phyloP scores from a whole-genome alignment of 2,113 vertebrate species.

The Dendrocopos noguchii region DNA sequence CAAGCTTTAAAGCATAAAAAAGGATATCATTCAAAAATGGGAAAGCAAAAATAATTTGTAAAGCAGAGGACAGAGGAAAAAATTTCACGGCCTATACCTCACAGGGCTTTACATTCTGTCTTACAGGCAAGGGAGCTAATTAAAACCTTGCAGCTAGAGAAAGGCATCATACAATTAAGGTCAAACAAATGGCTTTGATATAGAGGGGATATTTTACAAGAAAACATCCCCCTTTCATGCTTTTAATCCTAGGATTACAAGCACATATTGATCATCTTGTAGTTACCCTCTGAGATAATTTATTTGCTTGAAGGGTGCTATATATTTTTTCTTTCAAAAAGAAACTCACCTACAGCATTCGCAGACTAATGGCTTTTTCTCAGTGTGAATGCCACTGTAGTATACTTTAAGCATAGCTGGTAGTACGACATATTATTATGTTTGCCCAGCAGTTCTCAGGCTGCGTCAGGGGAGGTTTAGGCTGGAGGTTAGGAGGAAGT shows the following conservation, averaged over 20 bases:
- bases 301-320: not conserved
- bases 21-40: not conserved
- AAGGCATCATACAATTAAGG: not conserved
- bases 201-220: not conserved
- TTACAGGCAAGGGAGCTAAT: conserved; percentile 6
- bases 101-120: not conserved
- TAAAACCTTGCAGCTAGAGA: conserved; percentile 2
- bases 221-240: not conserved
- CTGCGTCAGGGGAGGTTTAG: too few species aligned
- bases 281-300: not conserved
- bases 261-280: not conserved
- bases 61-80: not conserved
- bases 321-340: not conserved
- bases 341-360: not conserved
- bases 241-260: conserved; percentile 20
- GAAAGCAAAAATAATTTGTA: not conserved
- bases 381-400: not conserved
- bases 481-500: too few species aligned
- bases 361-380: not conserved
- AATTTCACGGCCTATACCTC: not conserved
- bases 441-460: not conserved
- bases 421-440: not conserved
- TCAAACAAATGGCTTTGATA: not conserved
- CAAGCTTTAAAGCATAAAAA: not conserved
- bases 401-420: not conserved